phyloP scores from a whole-genome alignment of 2,888 invertebrate species.

The Helleia helle region DNA sequence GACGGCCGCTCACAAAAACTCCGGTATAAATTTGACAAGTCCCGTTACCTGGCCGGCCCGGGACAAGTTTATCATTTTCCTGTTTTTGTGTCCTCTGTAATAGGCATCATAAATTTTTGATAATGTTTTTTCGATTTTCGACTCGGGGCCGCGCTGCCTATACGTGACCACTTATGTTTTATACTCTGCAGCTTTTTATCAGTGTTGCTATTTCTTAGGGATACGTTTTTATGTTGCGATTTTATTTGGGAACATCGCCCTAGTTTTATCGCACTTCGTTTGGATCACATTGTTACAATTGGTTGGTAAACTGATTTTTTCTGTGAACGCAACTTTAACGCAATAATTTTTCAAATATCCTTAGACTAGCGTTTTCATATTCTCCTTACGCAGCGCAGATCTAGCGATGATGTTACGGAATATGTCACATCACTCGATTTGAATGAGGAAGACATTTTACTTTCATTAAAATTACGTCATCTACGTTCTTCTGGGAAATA shows the following conservation, averaged over 20 bases:
- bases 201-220: background rate
- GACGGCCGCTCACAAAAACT: slow-evolving; percentile 35
- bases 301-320: no score
- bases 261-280: no score
- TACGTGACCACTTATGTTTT: slow-evolving; percentile 13
- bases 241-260: background rate
- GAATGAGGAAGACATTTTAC: no score
- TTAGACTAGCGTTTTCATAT: no score
- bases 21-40: slow-evolving; percentile 41
- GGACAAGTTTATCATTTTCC: slow-evolving; percentile 48
- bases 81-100: slow-evolving; percentile 53
- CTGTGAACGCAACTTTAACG: no score
- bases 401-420: no score
- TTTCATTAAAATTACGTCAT: no score
- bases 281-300: no score
- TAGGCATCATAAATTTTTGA: slow-evolving; percentile 65
- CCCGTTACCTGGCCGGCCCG: slow-evolving; percentile 45
- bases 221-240: background rate
- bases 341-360: no score
- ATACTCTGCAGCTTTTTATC: slow-evolving; percentile 1
- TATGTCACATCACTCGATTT: no score
- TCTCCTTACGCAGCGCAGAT: no score
- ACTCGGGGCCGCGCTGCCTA: slow-evolving; percentile 21
- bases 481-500: no score
- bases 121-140: slow-evolving; percentile 48